Evolutionary conservation across 2,888 invertebrate genomes (phyloP).

Genomic region (Heterodera filipjevi): DNA sequence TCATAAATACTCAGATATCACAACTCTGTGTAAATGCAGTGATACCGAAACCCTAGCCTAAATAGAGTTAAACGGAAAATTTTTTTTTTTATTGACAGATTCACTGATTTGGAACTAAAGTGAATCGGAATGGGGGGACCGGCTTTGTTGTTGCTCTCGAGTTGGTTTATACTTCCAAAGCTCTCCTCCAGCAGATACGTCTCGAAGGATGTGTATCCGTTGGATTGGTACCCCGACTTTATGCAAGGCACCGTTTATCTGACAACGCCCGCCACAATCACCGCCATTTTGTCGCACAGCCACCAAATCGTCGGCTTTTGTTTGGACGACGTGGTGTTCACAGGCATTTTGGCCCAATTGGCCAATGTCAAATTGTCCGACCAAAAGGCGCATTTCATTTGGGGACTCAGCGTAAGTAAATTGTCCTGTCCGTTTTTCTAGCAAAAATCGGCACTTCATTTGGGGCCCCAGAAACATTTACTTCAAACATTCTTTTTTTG

Average conservation of each 20-base stretch:
- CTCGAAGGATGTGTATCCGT: background rate
- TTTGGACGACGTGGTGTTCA: constrained; percentile 25
- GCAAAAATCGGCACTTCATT: no score
- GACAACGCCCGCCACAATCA: constrained; percentile 1
- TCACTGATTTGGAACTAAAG: no score
- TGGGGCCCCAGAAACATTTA: no score
- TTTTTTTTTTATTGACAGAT: no score
- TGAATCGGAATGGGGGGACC: no score
- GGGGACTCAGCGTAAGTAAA: background rate
- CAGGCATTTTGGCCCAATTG: constrained; percentile 16
- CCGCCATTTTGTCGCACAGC: background rate
- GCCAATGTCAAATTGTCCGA: constrained; percentile 9
- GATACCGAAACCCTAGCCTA: no score
- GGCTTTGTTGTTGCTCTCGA: no score
- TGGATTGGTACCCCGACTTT: background rate
- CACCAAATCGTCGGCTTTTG: constrained; percentile 10
- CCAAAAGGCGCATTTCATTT: background rate
- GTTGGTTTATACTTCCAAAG: no score
- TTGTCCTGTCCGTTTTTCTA: no score
- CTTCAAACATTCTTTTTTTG: background rate
- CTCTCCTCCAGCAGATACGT: background rate
- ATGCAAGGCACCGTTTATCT: constrained; percentile 20
- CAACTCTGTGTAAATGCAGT: no score
- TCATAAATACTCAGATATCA: no score
- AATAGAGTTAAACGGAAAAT: no score